Conservation (phyloP, 2,113 vertebrate genomes). For the Euleptes europaea region DNA sequence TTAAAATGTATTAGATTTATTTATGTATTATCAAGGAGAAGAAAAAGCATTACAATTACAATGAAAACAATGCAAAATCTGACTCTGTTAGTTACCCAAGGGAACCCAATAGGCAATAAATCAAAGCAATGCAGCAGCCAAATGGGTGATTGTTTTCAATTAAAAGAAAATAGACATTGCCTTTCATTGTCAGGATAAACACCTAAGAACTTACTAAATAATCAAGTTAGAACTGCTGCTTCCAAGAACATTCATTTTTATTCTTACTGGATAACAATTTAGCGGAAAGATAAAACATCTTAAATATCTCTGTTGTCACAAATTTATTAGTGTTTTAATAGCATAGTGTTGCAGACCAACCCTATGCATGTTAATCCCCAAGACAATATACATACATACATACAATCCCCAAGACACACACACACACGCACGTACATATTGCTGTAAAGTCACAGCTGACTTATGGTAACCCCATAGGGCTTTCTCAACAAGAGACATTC, state of each 20-base stretch:
- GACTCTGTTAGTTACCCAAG: constrained; percentile 43
- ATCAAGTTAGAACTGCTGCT: constrained; percentile 15
- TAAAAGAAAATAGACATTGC: constrained; percentile 56
- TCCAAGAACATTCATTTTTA: background rate
- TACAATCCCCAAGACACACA: too few species aligned
- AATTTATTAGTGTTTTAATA: background rate
- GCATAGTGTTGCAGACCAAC: background rate
- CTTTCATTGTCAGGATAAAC: constrained; percentile 41
- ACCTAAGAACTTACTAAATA: constrained; percentile 47
- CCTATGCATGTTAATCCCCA: background rate
- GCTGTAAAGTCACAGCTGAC: too few species aligned
- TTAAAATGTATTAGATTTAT: constrained; percentile 45
- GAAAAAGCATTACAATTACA: background rate
- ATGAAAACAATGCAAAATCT: constrained; percentile 44
- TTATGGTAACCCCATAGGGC: too few species aligned
- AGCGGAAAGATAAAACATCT: constrained; percentile 6
- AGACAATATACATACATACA: background rate
- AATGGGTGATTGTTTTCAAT: constrained; percentile 43
- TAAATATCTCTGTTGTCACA: background rate
- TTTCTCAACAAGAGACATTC: too few species aligned
- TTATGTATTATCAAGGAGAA: constrained; percentile 37
- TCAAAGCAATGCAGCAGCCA: constrained; percentile 55
- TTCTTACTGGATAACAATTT: constrained; percentile 37
- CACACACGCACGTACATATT: too few species aligned
- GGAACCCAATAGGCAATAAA: constrained; percentile 56